Percentiles rank a stretch among this genome's conserved stretches.
Evolutionary conservation across 2,113 vertebrate genomes (phyloP).

Genomic region (Cathartes aura): DNA sequence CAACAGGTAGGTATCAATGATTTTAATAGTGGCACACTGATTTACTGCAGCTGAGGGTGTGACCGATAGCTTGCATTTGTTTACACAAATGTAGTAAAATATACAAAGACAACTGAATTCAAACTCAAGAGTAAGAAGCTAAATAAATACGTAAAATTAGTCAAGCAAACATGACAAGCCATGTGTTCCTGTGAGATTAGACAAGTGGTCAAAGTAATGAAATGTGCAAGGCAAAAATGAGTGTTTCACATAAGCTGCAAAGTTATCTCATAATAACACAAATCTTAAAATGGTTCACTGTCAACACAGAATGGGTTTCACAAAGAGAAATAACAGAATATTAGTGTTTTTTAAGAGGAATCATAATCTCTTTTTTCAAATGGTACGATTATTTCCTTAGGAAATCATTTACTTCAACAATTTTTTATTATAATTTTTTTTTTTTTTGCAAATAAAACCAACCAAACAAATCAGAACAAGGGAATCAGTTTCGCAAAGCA

Average conservation of each 20-base stretch:
- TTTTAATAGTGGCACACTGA: background rate
- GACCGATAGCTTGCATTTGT: background rate
- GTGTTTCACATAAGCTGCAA: background rate
- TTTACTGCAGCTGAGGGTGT: background rate
- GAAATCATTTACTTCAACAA: background rate
- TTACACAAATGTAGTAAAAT: background rate
- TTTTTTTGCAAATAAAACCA: background rate
- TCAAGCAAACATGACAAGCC: background rate
- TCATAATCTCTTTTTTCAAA: background rate
- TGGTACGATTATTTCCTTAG: background rate
- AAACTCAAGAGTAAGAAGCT: background rate
- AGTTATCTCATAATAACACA: background rate
- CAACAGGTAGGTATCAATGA: background rate
- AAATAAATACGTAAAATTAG: background rate
- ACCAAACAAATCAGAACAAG: background rate
- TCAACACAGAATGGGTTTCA: background rate
- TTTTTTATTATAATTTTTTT: background rate
- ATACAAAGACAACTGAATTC: background rate
- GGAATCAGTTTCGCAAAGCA: background rate
- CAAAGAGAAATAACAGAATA: background rate
- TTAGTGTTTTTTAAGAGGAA: background rate
- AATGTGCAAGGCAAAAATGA: background rate
- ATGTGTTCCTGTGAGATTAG: background rate
- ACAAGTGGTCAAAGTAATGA: background rate
- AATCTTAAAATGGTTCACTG: background rate